Percentiles rank a stretch among this genome's conserved stretches.
Conservation (phyloP, 92 coral and sea anemone genomes). For the Phymanthus crucifer region DNA sequence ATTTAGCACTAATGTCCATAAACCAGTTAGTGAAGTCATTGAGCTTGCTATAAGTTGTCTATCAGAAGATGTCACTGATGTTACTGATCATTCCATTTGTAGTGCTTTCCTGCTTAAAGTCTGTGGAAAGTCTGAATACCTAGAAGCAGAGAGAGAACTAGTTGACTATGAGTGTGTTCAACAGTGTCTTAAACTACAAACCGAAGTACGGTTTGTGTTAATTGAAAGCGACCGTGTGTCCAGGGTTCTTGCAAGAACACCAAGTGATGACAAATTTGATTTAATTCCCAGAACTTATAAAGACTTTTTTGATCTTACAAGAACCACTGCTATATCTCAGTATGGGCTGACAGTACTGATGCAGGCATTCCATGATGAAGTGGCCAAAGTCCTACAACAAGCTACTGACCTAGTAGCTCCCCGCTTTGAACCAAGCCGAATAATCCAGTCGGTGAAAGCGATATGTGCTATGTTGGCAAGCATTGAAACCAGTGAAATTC, state of each 20-base stretch:
- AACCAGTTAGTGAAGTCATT: constrained; percentile 65
- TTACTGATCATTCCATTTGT: constrained; percentile 49
- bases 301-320: constrained; percentile 90
- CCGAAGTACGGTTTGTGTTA: constrained; percentile 76
- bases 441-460: constrained; percentile 89
- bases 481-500: constrained; percentile 82
- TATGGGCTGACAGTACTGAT: constrained; percentile 84
- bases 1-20: constrained; percentile 64
- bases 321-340: constrained; percentile 81
- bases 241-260: constrained; percentile 72
- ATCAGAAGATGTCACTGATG: constrained; percentile 56
- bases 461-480: constrained; percentile 88
- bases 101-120: constrained; percentile 74
- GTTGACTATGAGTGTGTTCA: constrained; percentile 92
- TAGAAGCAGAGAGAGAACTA: constrained; percentile 68
- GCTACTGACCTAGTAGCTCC: constrained; percentile 58
- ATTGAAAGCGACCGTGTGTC: constrained; percentile 85
- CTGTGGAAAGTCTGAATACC: constrained; percentile 93
- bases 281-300: constrained; percentile 77
- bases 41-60: constrained; percentile 67
- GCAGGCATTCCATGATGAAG: constrained; percentile 82
- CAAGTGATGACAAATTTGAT: constrained; percentile 74
- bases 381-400: constrained; percentile 71
- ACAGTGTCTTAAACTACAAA: constrained; percentile 75
- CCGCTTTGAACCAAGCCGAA: constrained; percentile 82